Conservation (phyloP, 2,797 vertebrate genomes). For the Petrocephalus sullivani region DNA sequence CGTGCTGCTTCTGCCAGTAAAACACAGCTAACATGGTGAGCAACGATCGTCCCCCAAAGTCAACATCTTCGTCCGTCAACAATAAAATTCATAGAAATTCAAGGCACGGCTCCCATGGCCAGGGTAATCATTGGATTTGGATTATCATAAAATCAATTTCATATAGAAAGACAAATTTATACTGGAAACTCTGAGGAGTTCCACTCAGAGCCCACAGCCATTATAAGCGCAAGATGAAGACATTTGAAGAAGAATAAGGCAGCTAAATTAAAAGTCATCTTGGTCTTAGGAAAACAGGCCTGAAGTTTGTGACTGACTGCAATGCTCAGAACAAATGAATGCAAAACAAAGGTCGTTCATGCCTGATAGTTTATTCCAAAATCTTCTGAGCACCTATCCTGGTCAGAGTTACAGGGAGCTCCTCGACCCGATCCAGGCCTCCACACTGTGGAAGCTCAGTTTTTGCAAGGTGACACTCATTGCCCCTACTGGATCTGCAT, state of each 20-base stretch:
- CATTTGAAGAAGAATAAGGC: not conserved
- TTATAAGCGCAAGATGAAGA: not conserved
- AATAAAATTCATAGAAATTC: slow-evolving; percentile 9
- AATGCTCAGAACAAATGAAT: not conserved
- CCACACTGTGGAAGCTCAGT: not conserved
- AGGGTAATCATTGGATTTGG: slow-evolving; percentile 9
- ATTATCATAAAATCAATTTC: slow-evolving; percentile 16
- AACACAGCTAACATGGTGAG: not conserved
- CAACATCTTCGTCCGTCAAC: slow-evolving; percentile 1
- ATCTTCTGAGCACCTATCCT: not conserved
- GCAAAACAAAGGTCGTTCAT: not conserved
- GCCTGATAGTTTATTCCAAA: not conserved
- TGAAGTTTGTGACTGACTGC: not conserved
- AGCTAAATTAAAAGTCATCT: not conserved
- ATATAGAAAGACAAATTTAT: slow-evolving; percentile 11
- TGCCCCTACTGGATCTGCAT: not conserved
- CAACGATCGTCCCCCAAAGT: not conserved
- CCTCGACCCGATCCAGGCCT: not conserved
- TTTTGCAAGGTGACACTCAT: not conserved
- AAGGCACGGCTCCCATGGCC: not conserved
- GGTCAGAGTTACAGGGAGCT: not conserved
- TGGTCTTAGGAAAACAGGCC: not conserved
- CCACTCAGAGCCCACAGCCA: not conserved
- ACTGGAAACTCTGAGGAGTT: not conserved
- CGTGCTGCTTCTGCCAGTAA: not conserved